These are phyloP conservation scores for Actenoides hombroni DNA, from an alignment of 2,113 vertebrate genomes.

Conservation along the genomic window DNA sequence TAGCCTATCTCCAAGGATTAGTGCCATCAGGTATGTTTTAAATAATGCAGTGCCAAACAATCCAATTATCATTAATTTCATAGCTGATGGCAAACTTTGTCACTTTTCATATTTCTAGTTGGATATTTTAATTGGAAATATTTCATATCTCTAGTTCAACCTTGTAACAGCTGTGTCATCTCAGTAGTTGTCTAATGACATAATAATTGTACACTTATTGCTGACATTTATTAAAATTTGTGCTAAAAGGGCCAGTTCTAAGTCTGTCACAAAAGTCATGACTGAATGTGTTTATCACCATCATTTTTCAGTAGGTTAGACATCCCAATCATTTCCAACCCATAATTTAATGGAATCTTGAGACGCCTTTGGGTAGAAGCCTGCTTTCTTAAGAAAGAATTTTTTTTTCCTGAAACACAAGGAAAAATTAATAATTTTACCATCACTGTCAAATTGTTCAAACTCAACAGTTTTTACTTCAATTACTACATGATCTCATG, in stretches of 20 bases:
- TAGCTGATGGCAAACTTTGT: neutral
- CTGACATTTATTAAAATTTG: neutral
- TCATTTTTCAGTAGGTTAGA: neutral
- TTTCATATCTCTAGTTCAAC: neutral
- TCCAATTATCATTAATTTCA: neutral
- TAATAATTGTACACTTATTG: neutral
- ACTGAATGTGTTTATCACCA: neutral
- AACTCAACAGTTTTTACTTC: neutral
- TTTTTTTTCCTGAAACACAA: neutral
- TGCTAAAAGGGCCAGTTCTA: neutral
- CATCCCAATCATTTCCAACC: neutral
- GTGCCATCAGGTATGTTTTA: neutral
- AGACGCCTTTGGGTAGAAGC: neutral
- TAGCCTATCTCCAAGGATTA: neutral
- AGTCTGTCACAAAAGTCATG: neutral
- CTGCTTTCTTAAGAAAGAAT: neutral
- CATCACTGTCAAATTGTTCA: neutral
- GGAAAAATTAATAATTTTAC: neutral
- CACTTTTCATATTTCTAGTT: neutral
- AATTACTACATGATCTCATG: neutral
- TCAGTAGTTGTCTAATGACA: neutral
- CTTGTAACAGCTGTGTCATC: neutral
- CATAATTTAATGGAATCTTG: neutral
- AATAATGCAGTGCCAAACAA: neutral
- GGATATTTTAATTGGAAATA: no score